Base-by-base conservation (phyloP, 2,113 vertebrate genomes). In the Nibea coibor region DNA sequence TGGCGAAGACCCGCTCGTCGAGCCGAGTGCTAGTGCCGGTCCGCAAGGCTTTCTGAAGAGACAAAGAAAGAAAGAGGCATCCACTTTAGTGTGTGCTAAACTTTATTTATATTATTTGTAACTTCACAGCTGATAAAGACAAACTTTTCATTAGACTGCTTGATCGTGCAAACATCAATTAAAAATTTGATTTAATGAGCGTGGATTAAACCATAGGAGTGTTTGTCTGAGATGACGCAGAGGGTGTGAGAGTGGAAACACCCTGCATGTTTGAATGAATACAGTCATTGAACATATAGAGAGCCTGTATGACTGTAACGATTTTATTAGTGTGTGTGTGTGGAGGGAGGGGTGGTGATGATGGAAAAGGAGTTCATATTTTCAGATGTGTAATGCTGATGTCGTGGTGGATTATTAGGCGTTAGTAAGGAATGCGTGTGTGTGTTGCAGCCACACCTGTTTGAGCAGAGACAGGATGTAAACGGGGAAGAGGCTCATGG, bases 381-480 rank as follows among this genome's bases (percentile, higher is more conserved):
- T 26, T 6, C 19, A 42, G 47, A 24, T 42, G 72, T 28, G 5
- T 31, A 58, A 45, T 3, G n/a, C 0, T 1, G 0, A 17, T 20
- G 24, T 2, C 19, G 5, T n/a, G 24, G 11, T 15, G 4, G 3
- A 66, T 71, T 9, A 31, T 11, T 56, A 4, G 42, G 42, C 31
- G 62, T n/a, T 28, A n/a, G 3, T 9, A 14, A 16, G 26, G 50
- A 35, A 16, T 50, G 43, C 42, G 39, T 53, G 54, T 12, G 7
- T 7, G 22, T 35, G 0, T 0, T 28, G 54, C 35, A 53, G 43
- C 19, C 76, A 1, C 67, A 99, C 98, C 96, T 99, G 98, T 92
- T 99, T 99, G 81, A 99, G 97, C 51, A 99, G 96, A 35, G 97
- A 94, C 58, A 98, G 95, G 71, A 98, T 91, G 88, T 98, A 99